Conservation (phyloP, 2,113 vertebrate species). For the Rhabdomys dilectus region DNA sequence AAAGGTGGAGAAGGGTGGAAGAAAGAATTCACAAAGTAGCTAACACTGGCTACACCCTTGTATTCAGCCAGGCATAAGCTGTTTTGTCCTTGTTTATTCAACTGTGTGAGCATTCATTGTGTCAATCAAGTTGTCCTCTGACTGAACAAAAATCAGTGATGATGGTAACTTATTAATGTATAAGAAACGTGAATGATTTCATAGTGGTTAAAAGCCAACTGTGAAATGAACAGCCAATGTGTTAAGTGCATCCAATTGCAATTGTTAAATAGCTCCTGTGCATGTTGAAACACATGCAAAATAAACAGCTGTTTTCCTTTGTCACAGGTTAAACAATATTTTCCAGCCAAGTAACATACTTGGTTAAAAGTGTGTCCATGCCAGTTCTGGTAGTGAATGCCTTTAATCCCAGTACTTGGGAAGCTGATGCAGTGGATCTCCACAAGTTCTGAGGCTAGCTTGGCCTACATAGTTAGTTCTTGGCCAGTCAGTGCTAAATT, state of each 20-base stretch:
- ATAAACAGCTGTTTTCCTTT: neutral
- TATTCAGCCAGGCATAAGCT: conserved; percentile 63
- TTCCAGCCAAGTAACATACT: conserved; percentile 28
- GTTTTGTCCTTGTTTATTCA: conserved; percentile 72
- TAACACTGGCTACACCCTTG: neutral
- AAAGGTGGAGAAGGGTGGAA: too few species aligned
- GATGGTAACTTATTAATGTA: conserved; percentile 52
- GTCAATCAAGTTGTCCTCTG: conserved; percentile 63
- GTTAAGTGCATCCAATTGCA: neutral
- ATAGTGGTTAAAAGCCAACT: conserved; percentile 39
- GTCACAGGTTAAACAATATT: conserved; percentile 17
- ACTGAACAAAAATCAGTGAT: conserved; percentile 43
- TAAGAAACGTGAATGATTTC: neutral
- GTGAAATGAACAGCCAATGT: neutral
- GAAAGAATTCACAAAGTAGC: too few species aligned
- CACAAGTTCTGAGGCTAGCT: neutral
- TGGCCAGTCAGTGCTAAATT: neutral
- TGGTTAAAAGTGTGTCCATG: conserved; percentile 32
- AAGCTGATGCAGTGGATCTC: neutral
- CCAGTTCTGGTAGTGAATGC: neutral
- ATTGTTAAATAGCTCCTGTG: neutral
- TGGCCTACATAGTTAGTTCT: neutral
- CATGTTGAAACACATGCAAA: neutral
- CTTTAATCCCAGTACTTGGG: neutral
- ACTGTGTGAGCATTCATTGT: neutral